phyloP scores from a whole-genome alignment of 2,888 invertebrate species.

The Pammene aurita region DNA sequence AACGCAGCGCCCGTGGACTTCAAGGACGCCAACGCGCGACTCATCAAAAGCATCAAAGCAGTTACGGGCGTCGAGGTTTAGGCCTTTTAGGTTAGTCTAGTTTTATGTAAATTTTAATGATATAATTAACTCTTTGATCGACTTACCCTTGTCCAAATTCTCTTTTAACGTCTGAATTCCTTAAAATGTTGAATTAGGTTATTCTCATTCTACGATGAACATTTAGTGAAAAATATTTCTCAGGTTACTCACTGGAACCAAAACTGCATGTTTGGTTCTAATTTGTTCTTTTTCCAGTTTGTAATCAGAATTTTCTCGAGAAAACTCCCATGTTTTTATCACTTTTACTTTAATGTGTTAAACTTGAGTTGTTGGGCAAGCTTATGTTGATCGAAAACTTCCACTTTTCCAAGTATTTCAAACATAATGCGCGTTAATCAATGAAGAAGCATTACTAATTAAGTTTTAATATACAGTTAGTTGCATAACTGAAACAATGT shows the following conservation, averaged over 20 bases:
- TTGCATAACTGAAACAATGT: too few relatives aligned
- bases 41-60: slow-evolving; percentile 88
- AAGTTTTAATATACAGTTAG: neutral
- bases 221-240: too few relatives aligned
- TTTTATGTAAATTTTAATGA: slow-evolving; percentile 1
- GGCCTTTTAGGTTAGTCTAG: slow-evolving; percentile 24
- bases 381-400: neutral
- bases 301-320: too few relatives aligned
- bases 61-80: slow-evolving; percentile 83
- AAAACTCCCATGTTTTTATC: too few relatives aligned
- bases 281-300: too few relatives aligned
- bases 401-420: neutral
- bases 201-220: too few relatives aligned
- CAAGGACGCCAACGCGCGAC: slow-evolving; percentile 88
- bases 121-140: neutral
- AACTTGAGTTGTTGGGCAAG: neutral
- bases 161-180: neutral
- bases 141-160: neutral
- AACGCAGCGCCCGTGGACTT: slow-evolving; percentile 88
- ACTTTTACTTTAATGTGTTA: too few relatives aligned
- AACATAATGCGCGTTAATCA: neutral
- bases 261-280: too few relatives aligned
- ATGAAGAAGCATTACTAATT: neutral
- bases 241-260: too few relatives aligned
- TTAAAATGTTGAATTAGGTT: neutral